A percentile compares a stretch with the other conserved stretches of the same genome.
Evolutionary conservation across 2,797 vertebrate genomes (phyloP).

Genomic region (Carcharodon carcharias): DNA sequence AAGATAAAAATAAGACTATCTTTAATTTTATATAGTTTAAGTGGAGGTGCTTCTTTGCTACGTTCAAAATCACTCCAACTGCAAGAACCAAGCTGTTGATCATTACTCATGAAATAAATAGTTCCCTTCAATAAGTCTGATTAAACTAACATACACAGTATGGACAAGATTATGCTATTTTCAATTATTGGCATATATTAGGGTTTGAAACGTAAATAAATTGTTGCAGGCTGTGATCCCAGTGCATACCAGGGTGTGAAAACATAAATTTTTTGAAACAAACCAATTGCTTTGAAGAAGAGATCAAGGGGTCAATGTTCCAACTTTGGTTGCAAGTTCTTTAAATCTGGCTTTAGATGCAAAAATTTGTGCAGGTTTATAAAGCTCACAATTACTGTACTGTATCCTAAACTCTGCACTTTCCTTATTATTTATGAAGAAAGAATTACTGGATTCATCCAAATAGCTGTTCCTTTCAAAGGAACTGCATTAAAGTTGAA

Average conservation of each 20-base stretch:
- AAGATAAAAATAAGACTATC: too few relatives aligned
- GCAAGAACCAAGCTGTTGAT: background rate
- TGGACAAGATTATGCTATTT: background rate
- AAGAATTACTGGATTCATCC: background rate
- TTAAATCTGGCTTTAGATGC: background rate
- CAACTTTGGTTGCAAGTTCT: background rate
- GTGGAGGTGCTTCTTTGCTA: background rate
- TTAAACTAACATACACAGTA: background rate
- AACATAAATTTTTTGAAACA: background rate
- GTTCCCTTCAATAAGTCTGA: background rate
- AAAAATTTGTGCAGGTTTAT: background rate
- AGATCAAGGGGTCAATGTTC: background rate
- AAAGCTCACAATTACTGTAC: background rate
- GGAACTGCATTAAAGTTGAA: background rate
- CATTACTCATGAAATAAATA: background rate
- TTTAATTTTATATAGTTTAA: too few relatives aligned
- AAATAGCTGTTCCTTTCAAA: background rate
- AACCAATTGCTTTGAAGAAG: background rate
- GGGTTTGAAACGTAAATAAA: background rate
- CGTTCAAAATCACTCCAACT: background rate
- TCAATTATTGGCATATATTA: background rate
- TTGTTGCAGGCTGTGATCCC: background rate
- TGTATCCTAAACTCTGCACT: background rate
- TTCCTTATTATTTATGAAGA: background rate
- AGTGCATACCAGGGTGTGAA: background rate